phyloP scores from a whole-genome alignment of 2,113 vertebrate genomes.

The Trinectes maculatus region DNA sequence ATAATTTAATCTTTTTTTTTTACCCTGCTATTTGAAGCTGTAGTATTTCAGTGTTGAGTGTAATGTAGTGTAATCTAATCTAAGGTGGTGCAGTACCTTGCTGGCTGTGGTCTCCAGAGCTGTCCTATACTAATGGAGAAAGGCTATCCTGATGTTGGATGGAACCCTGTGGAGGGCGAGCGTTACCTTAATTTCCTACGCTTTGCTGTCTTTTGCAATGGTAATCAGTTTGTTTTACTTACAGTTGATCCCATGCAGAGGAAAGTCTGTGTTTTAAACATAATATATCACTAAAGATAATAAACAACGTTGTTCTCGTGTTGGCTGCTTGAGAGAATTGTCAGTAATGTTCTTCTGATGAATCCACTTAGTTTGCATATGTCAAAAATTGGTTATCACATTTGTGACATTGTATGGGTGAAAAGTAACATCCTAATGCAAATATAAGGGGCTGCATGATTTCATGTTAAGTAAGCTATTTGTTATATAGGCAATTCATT shows the following conservation, averaged over 20 bases:
- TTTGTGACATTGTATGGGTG: neutral
- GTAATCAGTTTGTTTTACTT: slow-evolving; percentile 82
- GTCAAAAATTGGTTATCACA: neutral
- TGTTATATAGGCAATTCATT: slow-evolving; percentile 36
- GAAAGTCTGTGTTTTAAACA: too few relatives aligned
- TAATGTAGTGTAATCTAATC: slow-evolving; percentile 3
- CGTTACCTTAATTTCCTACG: slow-evolving; percentile 94
- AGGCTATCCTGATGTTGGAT: slow-evolving; percentile 93
- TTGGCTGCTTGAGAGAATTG: too few relatives aligned
- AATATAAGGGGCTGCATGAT: neutral
- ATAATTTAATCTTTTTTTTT: neutral
- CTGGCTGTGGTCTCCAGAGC: slow-evolving; percentile 90
- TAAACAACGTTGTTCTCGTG: too few relatives aligned
- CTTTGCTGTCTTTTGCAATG: slow-evolving; percentile 97
- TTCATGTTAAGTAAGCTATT: slow-evolving; percentile 36
- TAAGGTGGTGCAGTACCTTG: slow-evolving; percentile 93
- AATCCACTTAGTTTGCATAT: too few relatives aligned
- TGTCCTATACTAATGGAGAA: slow-evolving; percentile 90
- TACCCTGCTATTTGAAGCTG: too few relatives aligned
- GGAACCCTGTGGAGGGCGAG: slow-evolving; percentile 98
- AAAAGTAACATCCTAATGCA: neutral
- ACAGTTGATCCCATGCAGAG: too few relatives aligned
- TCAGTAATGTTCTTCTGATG: too few relatives aligned
- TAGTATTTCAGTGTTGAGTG: neutral
- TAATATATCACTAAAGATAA: too few relatives aligned